Conservation (phyloP, 2,888 invertebrate genomes). For the Orchesellides sinensis region DNA sequence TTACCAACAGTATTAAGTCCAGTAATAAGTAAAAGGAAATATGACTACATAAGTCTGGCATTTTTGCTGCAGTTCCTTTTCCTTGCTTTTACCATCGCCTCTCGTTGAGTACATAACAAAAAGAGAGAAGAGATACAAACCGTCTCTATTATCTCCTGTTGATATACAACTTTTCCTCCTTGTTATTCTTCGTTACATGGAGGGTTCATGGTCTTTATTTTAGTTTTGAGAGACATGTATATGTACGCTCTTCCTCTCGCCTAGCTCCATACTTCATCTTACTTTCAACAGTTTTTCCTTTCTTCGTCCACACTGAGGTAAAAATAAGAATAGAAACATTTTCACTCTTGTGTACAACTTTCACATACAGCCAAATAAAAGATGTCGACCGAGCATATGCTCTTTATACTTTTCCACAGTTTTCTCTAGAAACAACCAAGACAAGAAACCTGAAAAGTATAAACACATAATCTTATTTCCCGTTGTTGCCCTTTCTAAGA, state of each 20-base stretch:
- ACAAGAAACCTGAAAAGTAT: no score
- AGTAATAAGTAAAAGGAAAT: constrained; percentile 50
- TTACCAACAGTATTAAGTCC: constrained; percentile 46
- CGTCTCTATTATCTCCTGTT: constrained; percentile 30
- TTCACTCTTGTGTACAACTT: no score
- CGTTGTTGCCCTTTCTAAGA: background rate
- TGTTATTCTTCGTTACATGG: constrained; percentile 36
- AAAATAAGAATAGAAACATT: no score
- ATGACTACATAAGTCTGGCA: no score
- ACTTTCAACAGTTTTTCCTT: constrained; percentile 1
- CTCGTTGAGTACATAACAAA: background rate
- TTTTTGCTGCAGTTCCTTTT: constrained; percentile 8
- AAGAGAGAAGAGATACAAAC: background rate
- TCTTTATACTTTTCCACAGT: background rate
- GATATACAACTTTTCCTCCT: constrained; percentile 14
- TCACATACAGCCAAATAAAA: no score
- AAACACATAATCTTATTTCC: constrained; percentile 3
- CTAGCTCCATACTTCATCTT: background rate
- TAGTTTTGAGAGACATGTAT: constrained; percentile 37
- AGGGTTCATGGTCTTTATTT: constrained; percentile 25
- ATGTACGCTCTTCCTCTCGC: constrained; percentile 18
- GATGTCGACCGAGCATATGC: background rate
- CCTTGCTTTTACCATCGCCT: background rate
- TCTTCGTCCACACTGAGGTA: no score
- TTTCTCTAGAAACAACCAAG: no score